Conservation (phyloP, 1,140 invertebrate species). For the Agraylea sexmaculata region DNA sequence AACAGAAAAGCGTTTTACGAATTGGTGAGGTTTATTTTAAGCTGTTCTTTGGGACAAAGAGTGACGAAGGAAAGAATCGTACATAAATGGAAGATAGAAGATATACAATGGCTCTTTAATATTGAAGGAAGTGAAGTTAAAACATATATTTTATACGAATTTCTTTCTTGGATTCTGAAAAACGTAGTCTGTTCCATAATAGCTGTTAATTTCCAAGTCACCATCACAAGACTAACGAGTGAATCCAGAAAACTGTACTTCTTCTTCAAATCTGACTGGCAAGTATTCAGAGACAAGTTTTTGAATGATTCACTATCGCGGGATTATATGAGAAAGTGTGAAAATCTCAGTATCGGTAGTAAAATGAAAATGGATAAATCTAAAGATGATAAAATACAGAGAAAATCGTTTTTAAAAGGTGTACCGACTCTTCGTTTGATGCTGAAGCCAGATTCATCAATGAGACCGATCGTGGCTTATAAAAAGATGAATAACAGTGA, state of each 20-base stretch:
- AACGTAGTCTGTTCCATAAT: conserved; percentile 31
- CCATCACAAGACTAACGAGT: conserved; percentile 32
- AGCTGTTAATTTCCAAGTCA: conserved; percentile 34
- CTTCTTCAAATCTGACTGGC: conserved; percentile 35
- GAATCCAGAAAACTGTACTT: conserved; percentile 36
- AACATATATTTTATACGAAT: conserved; percentile 22
- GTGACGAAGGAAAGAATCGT: conserved; percentile 23
- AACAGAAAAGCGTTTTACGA: conserved; percentile 32
- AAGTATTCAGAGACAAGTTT: conserved; percentile 32
- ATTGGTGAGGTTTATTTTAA: conserved; percentile 25
- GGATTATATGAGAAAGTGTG: conserved; percentile 26
- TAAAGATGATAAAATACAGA: conserved; percentile 21
- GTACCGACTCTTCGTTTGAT: conserved; percentile 34
- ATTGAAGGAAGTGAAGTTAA: conserved; percentile 11
- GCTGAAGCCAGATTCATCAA: conserved; percentile 31
- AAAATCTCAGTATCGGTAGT: conserved; percentile 24
- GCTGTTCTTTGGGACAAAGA: conserved; percentile 32
- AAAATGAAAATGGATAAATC: conserved; percentile 23
- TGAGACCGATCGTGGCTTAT: conserved; percentile 33
- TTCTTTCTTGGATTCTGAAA: conserved; percentile 29
- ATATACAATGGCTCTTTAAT: conserved; percentile 13
- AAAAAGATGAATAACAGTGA: conserved; percentile 24
- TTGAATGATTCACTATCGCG: conserved; percentile 25
- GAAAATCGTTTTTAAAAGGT: conserved; percentile 26
- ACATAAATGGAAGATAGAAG: conserved; percentile 28